phyloP scores from a whole-genome alignment of 2,113 vertebrate genomes.

The Rhadina sibilatrix region DNA sequence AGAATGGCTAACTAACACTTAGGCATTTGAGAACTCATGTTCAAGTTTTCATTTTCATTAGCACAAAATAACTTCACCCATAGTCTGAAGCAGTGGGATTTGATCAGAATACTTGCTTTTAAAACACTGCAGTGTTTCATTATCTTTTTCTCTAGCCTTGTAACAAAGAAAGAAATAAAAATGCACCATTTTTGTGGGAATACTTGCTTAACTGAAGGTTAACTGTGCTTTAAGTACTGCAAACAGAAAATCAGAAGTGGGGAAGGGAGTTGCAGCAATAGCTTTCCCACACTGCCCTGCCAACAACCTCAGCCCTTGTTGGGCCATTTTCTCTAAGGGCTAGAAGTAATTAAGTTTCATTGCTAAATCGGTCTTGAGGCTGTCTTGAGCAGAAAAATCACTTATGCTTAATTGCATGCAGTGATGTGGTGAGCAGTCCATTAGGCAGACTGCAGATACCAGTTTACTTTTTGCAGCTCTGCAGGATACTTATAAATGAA shows the following conservation, averaged over 20 bases:
- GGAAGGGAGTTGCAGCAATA: neutral
- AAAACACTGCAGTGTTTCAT: neutral
- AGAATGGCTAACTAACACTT: neutral
- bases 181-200: neutral
- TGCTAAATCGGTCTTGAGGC: slow-evolving; percentile 59
- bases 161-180: neutral
- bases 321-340: slow-evolving; percentile 38
- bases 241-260: neutral
- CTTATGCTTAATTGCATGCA: slow-evolving; percentile 25
- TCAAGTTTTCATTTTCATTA: neutral
- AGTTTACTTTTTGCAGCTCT: slow-evolving; percentile 13
- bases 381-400: slow-evolving; percentile 65
- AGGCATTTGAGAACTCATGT: neutral
- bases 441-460: slow-evolving; percentile 21
- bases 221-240: neutral
- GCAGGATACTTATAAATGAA: slow-evolving; percentile 29
- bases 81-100: neutral
- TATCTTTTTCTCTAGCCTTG: neutral
- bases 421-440: slow-evolving; percentile 9
- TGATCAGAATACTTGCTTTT: neutral
- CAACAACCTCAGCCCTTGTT: slow-evolving; percentile 12
- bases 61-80: neutral
- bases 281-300: slow-evolving; percentile 40
- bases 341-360: slow-evolving; percentile 62
- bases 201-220: neutral